A percentile compares a stretch with the other conserved stretches of the same genome.
Conservation (phyloP, 2,797 vertebrate species). For the Lepilemur septentrionalis region DNA sequence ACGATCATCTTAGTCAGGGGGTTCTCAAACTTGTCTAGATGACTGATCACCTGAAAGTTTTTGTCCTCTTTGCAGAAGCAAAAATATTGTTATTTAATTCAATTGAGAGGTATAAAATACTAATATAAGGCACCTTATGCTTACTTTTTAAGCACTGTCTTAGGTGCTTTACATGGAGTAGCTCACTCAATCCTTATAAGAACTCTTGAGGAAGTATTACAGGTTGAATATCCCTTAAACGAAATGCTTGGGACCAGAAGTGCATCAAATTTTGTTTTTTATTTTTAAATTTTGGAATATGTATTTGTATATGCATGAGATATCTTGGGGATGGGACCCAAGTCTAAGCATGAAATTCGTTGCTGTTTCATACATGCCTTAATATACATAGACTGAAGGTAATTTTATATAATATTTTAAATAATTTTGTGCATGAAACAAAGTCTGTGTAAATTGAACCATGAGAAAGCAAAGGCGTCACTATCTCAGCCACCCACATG, state of each 20-base stretch:
- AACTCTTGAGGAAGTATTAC: not conserved
- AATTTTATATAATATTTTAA: not conserved
- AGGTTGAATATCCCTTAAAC: not conserved
- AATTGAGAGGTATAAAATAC: not conserved
- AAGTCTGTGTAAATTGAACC: not conserved
- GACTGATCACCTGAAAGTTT: not conserved
- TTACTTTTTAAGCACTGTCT: not conserved
- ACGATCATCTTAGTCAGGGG: not conserved
- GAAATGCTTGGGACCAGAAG: not conserved
- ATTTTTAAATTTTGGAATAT: not conserved
- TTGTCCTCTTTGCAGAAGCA: conserved; percentile 2
- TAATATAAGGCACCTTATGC: not conserved
- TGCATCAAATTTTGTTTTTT: not conserved
- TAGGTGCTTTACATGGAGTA: not conserved
- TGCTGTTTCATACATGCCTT: not conserved
- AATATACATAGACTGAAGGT: not conserved
- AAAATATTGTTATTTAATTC: conserved; percentile 27
- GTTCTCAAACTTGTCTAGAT: not conserved
- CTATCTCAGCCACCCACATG: not conserved
- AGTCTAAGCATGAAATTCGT: not conserved
- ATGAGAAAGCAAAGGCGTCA: not conserved
- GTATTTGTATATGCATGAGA: not conserved
- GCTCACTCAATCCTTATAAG: not conserved
- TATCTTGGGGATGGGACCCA: not conserved
- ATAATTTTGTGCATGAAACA: not conserved